Base-by-base conservation (phyloP, 1,140 invertebrate species). In the Heterodera schachtii region DNA sequence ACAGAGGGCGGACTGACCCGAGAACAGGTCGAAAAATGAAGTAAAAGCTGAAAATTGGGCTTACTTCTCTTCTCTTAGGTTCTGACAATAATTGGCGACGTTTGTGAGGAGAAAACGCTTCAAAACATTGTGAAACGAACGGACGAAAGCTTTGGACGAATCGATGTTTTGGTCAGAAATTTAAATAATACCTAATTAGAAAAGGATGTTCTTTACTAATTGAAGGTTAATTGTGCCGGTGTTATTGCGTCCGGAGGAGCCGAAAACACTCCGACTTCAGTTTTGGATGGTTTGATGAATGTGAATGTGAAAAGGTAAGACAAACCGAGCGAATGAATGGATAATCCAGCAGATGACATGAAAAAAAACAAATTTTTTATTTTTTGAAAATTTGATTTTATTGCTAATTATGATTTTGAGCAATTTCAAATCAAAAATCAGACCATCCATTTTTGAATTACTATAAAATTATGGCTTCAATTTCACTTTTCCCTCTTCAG, bases 261-360 rank as follows among this genome's bases (percentile, higher is more conserved):
- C 85, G 95, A 96, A 91, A 94, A 92, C 81, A 95, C 94, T 0
- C 93, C 92, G 70, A 94, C 73, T 11, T 76, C 84, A 13, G 84
- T 95, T 86, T 96, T 93, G 90, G 95, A 97, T 85, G 90, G 93
- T 75, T 87, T 95, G 0, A 95, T 96, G 91, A 94, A 94, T 86
- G 92, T 94, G 13, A 97, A 97, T 91, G 93, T 96, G 2, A 92
- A 94, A 87, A 85, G 85, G 84, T 81, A 84, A 80, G 11, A 87
- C 94, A 8, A 21, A 5, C 11, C 41, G 52, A 52, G 49, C 11
- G 43, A 57, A 21, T 47, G 31, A 78, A 47, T 21, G 11, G 1
- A 31, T 31, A 31, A 31, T 31, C 47, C 19, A 0, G 31, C 43
- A 80, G 49, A 11, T 83, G 4, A 31, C 41, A 31, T 31, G 31